These are phyloP conservation scores for Oostethus manadensis DNA, from an alignment of 2,113 vertebrate species.

Conservation along the genomic window DNA sequence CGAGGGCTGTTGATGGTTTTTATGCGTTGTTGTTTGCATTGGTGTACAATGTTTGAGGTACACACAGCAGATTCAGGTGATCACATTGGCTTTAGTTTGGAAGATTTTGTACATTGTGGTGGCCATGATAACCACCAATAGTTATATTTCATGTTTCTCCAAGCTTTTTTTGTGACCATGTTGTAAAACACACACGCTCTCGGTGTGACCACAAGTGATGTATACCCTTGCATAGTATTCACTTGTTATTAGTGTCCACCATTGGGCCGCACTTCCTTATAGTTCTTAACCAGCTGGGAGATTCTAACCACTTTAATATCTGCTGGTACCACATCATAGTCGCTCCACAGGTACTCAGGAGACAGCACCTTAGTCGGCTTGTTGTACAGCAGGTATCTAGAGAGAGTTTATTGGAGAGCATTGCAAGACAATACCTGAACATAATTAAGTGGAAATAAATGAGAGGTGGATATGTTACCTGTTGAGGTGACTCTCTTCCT, in stretches of 20 bases:
- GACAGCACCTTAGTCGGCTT: conserved; percentile 53
- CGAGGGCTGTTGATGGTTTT: too few species aligned
- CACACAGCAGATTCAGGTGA: too few species aligned
- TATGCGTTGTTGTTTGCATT: too few species aligned
- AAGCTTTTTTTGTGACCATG: too few species aligned
- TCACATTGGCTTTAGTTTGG: too few species aligned
- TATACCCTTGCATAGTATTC: too few species aligned
- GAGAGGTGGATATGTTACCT: conserved; percentile 22
- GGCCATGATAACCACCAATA: too few species aligned
- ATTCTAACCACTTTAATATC: conserved; percentile 46
- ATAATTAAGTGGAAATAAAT: neutral
- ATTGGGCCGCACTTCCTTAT: conserved; percentile 41
- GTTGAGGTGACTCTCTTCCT: conserved; percentile 50
- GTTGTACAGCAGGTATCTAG: conserved; percentile 47
- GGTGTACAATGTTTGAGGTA: too few species aligned
- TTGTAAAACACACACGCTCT: too few species aligned
- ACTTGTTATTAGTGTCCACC: conserved; percentile 20
- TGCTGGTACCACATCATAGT: neutral
- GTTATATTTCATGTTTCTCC: too few species aligned
- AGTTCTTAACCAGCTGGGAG: conserved; percentile 41
- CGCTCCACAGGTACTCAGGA: conserved; percentile 46
- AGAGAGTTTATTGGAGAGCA: neutral
- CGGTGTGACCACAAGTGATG: too few species aligned
- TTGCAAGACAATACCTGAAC: neutral
- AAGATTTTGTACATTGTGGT: too few species aligned